phyloP scores from a whole-genome alignment of 2,113 vertebrate species.

The Tylochromis polylepis region DNA sequence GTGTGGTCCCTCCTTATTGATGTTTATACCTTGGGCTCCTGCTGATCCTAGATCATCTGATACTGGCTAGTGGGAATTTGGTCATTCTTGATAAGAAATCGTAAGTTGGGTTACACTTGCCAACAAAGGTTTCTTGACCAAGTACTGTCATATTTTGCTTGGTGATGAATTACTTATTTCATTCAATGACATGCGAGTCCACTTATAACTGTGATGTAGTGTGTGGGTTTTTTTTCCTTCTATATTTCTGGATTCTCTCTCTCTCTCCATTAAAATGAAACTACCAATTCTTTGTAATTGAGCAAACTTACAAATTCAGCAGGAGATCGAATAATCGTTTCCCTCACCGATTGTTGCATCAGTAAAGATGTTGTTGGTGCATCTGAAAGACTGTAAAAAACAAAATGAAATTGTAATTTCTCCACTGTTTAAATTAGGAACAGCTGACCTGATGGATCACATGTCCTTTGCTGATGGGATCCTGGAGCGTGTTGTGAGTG shows the following conservation, averaged over 20 bases:
- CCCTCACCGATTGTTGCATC: neutral
- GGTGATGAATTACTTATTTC: neutral
- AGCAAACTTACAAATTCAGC: neutral
- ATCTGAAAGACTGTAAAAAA: neutral
- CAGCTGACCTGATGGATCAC: neutral
- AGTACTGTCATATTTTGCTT: neutral
- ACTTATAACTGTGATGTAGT: neutral
- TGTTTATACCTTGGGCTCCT: too few relatives aligned
- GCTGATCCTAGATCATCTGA: too few relatives aligned
- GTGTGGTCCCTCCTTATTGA: too few relatives aligned
- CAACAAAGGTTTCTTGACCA: neutral
- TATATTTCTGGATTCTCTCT: neutral
- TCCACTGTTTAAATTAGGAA: neutral
- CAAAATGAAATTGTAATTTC: neutral
- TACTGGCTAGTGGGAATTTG: too few relatives aligned
- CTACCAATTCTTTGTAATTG: neutral
- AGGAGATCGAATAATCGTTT: neutral
- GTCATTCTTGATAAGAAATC: too few relatives aligned
- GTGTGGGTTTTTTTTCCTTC: neutral
- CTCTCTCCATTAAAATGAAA: neutral
- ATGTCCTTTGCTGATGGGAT: neutral
- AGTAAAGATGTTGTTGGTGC: neutral
- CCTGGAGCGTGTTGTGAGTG: accelerated
- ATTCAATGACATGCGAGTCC: neutral
- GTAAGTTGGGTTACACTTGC: too few relatives aligned